These are phyloP conservation scores for Anas flavirostris DNA, from an alignment of 2,797 vertebrate genomes.

Conservation along the genomic window DNA sequence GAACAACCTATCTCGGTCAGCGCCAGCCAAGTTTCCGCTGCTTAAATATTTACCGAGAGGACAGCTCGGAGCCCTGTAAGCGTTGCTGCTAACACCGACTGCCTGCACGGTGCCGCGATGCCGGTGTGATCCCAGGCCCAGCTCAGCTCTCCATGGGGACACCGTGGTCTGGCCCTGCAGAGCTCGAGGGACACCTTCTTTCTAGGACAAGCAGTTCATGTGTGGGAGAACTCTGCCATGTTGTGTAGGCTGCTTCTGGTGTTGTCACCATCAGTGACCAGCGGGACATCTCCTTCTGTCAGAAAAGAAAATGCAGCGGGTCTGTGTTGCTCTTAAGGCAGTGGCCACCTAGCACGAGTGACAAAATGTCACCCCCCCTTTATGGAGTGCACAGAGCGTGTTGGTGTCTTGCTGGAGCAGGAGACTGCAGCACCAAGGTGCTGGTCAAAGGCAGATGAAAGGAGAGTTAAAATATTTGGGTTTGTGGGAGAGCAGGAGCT, in stretches of 20 bases:
- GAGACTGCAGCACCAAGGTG: background rate
- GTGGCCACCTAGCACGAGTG: background rate
- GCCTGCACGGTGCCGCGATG: background rate
- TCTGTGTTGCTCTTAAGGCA: background rate
- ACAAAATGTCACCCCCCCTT: accelerated
- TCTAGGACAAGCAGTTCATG: no score
- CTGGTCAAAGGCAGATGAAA: background rate
- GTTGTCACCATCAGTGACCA: no score
- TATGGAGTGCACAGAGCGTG: accelerated
- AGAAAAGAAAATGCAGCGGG: no score
- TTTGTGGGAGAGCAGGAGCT: background rate
- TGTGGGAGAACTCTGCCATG: no score
- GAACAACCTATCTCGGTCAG: background rate
- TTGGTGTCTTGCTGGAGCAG: background rate
- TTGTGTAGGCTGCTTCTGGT: no score
- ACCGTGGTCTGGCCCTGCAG: no score
- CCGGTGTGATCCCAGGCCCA: accelerated
- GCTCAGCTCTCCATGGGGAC: background rate
- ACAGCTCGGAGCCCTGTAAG: background rate
- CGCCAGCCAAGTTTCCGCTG: conserved; percentile 7
- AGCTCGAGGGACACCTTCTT: background rate
- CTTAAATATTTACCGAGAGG: conserved; percentile 5
- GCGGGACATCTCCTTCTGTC: no score
- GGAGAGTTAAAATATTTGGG: accelerated
- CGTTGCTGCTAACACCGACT: background rate